Conservation (phyloP, 2,797 vertebrate species). For the Tolypeutes matacus region DNA sequence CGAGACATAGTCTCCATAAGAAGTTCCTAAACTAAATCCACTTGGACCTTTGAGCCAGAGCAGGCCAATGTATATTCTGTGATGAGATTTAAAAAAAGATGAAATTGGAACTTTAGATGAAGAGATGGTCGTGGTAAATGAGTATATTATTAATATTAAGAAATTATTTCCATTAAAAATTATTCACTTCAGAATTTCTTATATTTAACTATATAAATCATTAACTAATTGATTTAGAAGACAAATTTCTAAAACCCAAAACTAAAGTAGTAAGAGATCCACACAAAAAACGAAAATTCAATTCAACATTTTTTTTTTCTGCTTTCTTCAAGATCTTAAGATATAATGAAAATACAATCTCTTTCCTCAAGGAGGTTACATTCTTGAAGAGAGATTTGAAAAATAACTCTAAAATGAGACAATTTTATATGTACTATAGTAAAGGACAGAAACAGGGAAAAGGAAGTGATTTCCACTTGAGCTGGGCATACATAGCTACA, state of each 20-base stretch:
- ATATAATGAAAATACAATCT: background rate
- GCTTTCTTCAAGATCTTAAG: background rate
- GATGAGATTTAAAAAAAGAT: background rate
- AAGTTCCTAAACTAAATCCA: conserved; percentile 2
- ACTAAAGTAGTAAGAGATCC: background rate
- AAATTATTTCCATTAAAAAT: conserved; percentile 6
- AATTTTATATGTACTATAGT: background rate
- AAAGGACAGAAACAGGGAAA: background rate
- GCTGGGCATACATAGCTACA: background rate
- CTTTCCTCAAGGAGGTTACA: background rate
- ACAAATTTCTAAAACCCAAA: conserved; percentile 39
- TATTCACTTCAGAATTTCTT: conserved; percentile 28
- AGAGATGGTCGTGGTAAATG: background rate
- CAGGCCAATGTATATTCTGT: background rate
- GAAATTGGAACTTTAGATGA: background rate
- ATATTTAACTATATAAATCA: conserved; percentile 15
- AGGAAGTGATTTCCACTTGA: background rate
- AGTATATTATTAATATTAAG: background rate
- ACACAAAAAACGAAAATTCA: background rate
- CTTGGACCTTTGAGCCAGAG: background rate
- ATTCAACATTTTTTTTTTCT: background rate
- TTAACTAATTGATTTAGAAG: background rate
- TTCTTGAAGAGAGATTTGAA: background rate
- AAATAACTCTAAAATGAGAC: background rate
- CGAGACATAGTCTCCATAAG: background rate